phyloP scores from a whole-genome alignment of 1,140 invertebrate genomes.

The Temnothorax longispinosus region DNA sequence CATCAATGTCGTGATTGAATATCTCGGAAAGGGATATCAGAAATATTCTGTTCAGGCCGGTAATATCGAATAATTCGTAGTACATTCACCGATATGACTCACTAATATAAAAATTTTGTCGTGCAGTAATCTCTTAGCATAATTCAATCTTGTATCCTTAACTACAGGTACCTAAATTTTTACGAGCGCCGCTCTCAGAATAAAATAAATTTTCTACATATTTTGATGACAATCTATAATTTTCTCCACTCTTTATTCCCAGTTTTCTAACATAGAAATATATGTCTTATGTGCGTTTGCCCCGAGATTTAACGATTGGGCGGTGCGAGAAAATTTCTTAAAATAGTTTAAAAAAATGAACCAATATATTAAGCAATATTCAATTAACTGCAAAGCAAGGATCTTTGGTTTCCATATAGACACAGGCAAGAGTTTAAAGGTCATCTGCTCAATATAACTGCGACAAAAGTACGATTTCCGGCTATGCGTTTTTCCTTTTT shows the following conservation, averaged over 20 bases:
- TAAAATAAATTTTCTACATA: neutral
- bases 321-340: neutral
- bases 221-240: neutral
- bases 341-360: neutral
- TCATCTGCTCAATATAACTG: slow-evolving; percentile 1
- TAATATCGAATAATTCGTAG: slow-evolving; percentile 15
- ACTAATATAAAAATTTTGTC: slow-evolving; percentile 3
- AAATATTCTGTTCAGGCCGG: neutral
- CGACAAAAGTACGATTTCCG: slow-evolving; percentile 47
- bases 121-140: neutral
- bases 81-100: neutral
- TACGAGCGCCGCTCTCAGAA: neutral
- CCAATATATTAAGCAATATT: neutral
- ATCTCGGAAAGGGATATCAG: neutral
- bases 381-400: neutral
- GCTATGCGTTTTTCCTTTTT: slow-evolving; percentile 20
- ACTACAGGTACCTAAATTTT: neutral
- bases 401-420: neutral
- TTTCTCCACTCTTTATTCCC: neutral
- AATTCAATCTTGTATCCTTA: neutral
- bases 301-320: neutral
- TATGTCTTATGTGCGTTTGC: neutral
- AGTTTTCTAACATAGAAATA: neutral
- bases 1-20: slow-evolving; percentile 42
- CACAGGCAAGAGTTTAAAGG: neutral